phyloP scores from a whole-genome alignment of 2,797 vertebrate genomes.

The Gouania willdenowi region DNA sequence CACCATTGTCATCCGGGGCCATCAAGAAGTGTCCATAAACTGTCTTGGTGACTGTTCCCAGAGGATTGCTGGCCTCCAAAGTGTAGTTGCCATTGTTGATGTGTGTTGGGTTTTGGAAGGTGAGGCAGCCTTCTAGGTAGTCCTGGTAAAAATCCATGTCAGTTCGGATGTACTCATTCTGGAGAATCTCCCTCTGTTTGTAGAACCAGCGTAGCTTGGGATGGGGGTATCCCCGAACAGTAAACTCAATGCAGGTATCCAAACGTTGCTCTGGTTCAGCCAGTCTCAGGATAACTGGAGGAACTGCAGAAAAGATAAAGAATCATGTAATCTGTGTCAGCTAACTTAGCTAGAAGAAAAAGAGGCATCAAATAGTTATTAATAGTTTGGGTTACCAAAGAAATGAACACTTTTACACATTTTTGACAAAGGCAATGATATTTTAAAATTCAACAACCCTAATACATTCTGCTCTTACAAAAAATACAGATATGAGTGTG shows the following conservation, averaged over 20 bases:
- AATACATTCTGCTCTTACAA: too few relatives aligned
- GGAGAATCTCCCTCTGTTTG: slow-evolving; percentile 79
- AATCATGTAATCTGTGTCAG: too few relatives aligned
- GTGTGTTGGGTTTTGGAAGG: slow-evolving; percentile 94
- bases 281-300: slow-evolving; percentile 87
- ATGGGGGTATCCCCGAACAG: slow-evolving; percentile 88
- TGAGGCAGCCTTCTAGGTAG: slow-evolving; percentile 90
- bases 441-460: too few relatives aligned
- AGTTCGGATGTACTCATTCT: slow-evolving; percentile 83
- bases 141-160: slow-evolving; percentile 90
- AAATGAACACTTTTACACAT: too few relatives aligned
- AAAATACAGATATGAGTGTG: too few relatives aligned
- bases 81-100: slow-evolving; percentile 98
- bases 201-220: slow-evolving; percentile 91
- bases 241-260: slow-evolving; percentile 94
- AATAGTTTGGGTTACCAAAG: too few relatives aligned
- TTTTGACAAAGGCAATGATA: too few relatives aligned
- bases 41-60: slow-evolving; percentile 88
- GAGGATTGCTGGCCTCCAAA: slow-evolving; percentile 86
- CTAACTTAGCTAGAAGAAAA: too few relatives aligned
- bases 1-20: slow-evolving; percentile 69
- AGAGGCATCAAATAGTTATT: too few relatives aligned
- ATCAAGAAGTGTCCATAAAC: slow-evolving; percentile 91
- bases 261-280: slow-evolving; percentile 88
- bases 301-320: slow-evolving; percentile 71